Conservation (phyloP, 37 sponge, comb jelly and placozoan genomes). For the Haliclona indistincta region DNA sequence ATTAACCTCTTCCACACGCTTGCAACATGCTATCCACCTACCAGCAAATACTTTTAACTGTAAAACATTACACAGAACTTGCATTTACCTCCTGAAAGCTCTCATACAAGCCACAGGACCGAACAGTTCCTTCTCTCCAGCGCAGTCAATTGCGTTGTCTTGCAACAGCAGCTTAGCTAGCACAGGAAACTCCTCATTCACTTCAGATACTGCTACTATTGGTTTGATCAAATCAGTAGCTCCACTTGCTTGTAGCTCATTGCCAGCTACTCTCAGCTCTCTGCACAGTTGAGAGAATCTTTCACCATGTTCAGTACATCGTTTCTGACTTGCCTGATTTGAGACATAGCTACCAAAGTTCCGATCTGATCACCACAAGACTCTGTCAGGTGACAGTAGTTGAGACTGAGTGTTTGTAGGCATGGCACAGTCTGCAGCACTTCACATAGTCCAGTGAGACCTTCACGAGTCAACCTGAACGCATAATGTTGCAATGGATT, state of each 20-base stretch:
- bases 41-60: constrained; percentile 1
- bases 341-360: constrained; percentile 11
- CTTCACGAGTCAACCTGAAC: constrained; percentile 6
- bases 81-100: constrained; percentile 29
- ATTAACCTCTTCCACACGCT: constrained; percentile 48
- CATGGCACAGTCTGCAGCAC: not conserved
- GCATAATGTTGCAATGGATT: not conserved
- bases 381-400: constrained; percentile 49
- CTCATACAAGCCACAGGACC: constrained; percentile 34
- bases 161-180: constrained; percentile 55
- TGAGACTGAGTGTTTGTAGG: constrained; percentile 52
- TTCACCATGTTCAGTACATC: not conserved
- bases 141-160: constrained; percentile 47
- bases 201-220: constrained; percentile 36
- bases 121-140: constrained; percentile 8
- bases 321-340: constrained; percentile 26
- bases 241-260: constrained; percentile 50
- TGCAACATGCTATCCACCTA: constrained; percentile 47
- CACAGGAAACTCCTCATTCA: constrained; percentile 3
- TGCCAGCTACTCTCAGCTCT: constrained; percentile 47
- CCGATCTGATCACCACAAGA: constrained; percentile 58
- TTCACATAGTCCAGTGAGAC: constrained; percentile 34
- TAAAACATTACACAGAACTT: not conserved
- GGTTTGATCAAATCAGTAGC: constrained; percentile 32
- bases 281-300: constrained; percentile 7